Base-by-base conservation (phyloP, 2,888 invertebrate species). In the Hymenopus coronatus region DNA sequence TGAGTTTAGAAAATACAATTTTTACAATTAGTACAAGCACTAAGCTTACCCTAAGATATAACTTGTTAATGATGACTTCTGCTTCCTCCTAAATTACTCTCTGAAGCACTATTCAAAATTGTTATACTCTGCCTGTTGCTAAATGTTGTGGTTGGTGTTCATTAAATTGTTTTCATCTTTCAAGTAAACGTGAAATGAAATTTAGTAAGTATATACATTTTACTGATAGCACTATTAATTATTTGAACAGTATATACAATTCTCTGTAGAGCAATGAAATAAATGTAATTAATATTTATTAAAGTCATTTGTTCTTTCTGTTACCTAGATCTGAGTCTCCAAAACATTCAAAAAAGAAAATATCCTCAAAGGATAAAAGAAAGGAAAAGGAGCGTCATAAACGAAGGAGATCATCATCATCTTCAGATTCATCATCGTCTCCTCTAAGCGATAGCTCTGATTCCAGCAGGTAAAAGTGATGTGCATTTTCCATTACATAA, bases 241-340 rank as follows among this genome's bases (percentile, higher is more conserved):
- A 20, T 70, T 70, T 20, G 25, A 25, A 70, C 20, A 70, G 25
- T 70, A 70, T 70, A 70, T 70, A 70, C 6, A 70, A 20, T 20
- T 25, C 54, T 54, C 15, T 70, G 54, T 15, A 70, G 25, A 20
- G 15, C 20, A 2, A 70, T 20, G 6, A 70, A 70, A 70, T 3
- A 70, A 0, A 70, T 70, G 20, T 70, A 20, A 20, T 70, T 70
- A 3, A 20, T 20, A 70, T 70, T 70, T 20, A 70, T 70, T 70
- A 70, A 20, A 25, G 54, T 70, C 8, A 70, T 70, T 70, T 70
- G 25, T 70, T 30, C 81, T 82, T 25, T 90, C 83, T 91, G 89
- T 91, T 92, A 89, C 91, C 91, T 92, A 93, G 93, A 91, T 93
- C 93, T 90, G 93, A 93, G 91, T 93, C 93, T 82, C 93, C 93